phyloP scores from a whole-genome alignment of 2,888 invertebrate genomes.

The Rhimphoctona megacephalus region DNA sequence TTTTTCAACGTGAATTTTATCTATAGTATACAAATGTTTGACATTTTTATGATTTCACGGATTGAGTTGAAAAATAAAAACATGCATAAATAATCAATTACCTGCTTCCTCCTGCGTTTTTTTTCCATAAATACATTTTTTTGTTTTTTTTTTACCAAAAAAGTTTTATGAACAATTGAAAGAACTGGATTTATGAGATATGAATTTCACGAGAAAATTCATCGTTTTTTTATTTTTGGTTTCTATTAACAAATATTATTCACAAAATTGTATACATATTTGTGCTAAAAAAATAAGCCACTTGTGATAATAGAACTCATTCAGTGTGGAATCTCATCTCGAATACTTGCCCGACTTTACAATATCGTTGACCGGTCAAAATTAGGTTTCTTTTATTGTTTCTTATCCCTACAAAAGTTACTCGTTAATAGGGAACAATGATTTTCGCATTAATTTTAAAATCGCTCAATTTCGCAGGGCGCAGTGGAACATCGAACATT shows the following conservation, averaged over 20 bases:
- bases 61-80: conserved; percentile 60
- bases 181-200: conserved; percentile 41
- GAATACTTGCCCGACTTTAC: conserved; percentile 19
- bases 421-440: conserved; percentile 1
- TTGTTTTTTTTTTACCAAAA: not conserved
- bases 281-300: conserved; percentile 68
- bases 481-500: conserved; percentile 40
- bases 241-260: conserved; percentile 60
- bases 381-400: conserved; percentile 23
- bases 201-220: conserved; percentile 43
- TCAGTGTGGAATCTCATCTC: conserved; percentile 42
- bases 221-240: conserved; percentile 31
- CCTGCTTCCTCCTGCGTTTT: not conserved
- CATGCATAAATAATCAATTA: conserved; percentile 49
- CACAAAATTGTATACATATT: conserved; percentile 63
- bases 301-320: conserved; percentile 56
- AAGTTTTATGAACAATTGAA: not conserved
- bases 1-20: conserved; percentile 56
- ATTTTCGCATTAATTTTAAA: conserved; percentile 20
- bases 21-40: conserved; percentile 54
- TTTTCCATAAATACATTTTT: not conserved
- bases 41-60: conserved; percentile 63
- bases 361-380: conserved; percentile 48
- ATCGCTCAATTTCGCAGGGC: conserved; percentile 5
- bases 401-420: not conserved